Base-by-base conservation (phyloP, 2,888 invertebrate species). In the Nymphalis urticae region DNA sequence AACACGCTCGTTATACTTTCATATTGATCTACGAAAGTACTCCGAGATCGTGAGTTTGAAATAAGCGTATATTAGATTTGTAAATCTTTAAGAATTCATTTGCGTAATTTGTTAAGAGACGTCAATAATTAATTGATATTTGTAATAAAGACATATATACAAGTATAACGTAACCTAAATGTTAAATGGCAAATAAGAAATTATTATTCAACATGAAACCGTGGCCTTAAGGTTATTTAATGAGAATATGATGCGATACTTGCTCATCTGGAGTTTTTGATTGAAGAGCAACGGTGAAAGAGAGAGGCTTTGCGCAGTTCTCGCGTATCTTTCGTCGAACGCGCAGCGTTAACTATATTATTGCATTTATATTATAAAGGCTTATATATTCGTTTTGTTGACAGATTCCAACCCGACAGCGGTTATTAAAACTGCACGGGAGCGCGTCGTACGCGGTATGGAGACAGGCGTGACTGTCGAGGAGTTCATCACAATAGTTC, bases 401-500 rank as follows among this genome's bases (percentile, higher is more conserved):
- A 75, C 92, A 92, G 92, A 86, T 88, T 81, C 80, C 75, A 79
- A 80, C 78, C 80, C 76, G 82, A 83, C 82, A 85, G 84, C 82
- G 79, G 83, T 79, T 77, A 78, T 78, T 78, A 76, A 79, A 75
- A 80, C 77, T 75, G 77, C 79, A 80, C 81, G 77, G 79, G 83
- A 77, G 84, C 82, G 84, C 84, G 85, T 85, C 82, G 78, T 77
- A 81, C 88, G 84, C 89, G 90, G 87, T 74, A 92, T 92, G 92
- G 92, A 92, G 89, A 85, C 90, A 79, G 88, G 88, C 79, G 84
- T 81, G 79, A 82, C 82, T 80, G 88, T 79, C 70, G 93, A 93
- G 75, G 93, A 94, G 81, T 94, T 94, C 79, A 93, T 94, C 78
- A 94, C 94, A 72, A 94, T 94, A 75, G 94, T 94, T 73, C 92